A percentile compares a stretch with the other conserved stretches of the same genome.
Evolutionary conservation across 2,113 vertebrate species (phyloP).

Genomic region (Sarotherodon lohbergeri): DNA sequence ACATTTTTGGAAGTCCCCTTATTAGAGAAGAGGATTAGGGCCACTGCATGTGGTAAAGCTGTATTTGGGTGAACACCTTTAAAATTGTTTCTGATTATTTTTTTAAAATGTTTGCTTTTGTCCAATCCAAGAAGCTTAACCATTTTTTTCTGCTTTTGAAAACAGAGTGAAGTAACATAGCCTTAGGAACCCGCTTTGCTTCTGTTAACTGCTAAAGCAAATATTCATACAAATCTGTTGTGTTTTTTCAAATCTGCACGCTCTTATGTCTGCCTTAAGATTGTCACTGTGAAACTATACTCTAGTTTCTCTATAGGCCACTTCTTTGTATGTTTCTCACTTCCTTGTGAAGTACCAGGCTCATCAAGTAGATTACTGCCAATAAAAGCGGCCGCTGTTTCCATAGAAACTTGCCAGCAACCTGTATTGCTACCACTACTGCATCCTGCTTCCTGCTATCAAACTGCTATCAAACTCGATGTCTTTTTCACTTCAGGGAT

Average conservation of each 20-base stretch:
- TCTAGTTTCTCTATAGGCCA: background rate
- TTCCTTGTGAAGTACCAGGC: background rate
- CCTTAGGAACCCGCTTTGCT: background rate
- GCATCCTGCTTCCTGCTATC: background rate
- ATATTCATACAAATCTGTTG: background rate
- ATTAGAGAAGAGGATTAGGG: background rate
- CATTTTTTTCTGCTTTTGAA: background rate
- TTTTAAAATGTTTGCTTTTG: background rate
- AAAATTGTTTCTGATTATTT: background rate
- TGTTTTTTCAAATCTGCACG: background rate
- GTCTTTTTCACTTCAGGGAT: background rate
- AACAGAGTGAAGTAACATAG: background rate
- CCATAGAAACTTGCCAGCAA: slow-evolving; percentile 58
- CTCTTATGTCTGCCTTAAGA: background rate
- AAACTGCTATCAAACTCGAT: background rate
- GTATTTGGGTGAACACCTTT: background rate
- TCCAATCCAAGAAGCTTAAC: background rate
- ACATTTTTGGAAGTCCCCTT: background rate
- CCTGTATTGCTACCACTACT: background rate
- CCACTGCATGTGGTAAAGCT: background rate
- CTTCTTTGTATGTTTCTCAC: background rate
- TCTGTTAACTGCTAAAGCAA: background rate
- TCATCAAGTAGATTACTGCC: slow-evolving; percentile 10
- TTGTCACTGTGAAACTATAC: background rate
- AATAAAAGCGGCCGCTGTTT: slow-evolving; percentile 28